Evolutionary conservation across 2,113 vertebrate genomes (phyloP).

Genomic region (Scalopus aquaticus): DNA sequence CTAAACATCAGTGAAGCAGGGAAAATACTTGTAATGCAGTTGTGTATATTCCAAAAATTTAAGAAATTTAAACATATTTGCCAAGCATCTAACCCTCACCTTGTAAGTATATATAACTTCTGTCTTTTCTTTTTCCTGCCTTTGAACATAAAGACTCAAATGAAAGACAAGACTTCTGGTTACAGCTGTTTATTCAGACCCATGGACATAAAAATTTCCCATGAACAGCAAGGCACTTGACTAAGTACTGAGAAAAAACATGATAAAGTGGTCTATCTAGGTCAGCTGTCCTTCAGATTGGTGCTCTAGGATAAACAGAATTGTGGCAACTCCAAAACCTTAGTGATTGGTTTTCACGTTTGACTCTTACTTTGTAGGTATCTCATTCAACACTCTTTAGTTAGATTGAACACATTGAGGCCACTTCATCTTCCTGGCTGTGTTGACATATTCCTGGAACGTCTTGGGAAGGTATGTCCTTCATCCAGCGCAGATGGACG

Average conservation of each 20-base stretch:
- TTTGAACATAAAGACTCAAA: conserved; percentile 40
- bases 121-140: not conserved
- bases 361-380: not conserved
- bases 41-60: not conserved
- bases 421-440: not conserved
- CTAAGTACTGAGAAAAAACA: conserved; percentile 6
- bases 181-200: conserved; percentile 10
- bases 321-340: not conserved
- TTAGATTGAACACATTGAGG: not conserved
- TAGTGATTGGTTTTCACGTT: not conserved
- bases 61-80: conserved; percentile 9
- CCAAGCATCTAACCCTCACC: not conserved
- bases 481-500: not conserved
- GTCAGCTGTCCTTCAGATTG: conserved; percentile 24
- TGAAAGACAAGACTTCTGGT: conserved; percentile 34
- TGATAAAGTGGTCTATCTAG: not conserved
- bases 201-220: no score
- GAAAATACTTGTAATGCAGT: not conserved
- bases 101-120: conserved; percentile 7
- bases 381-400: conserved; percentile 24
- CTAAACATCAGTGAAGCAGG: not conserved
- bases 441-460: not conserved
- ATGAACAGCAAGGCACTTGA: conserved; percentile 28
- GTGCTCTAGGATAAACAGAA: conserved; percentile 32
- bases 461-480: not conserved